These are phyloP conservation scores for Ophion obscuratus DNA, from an alignment of 2,888 invertebrate genomes.

Conservation along the genomic window DNA sequence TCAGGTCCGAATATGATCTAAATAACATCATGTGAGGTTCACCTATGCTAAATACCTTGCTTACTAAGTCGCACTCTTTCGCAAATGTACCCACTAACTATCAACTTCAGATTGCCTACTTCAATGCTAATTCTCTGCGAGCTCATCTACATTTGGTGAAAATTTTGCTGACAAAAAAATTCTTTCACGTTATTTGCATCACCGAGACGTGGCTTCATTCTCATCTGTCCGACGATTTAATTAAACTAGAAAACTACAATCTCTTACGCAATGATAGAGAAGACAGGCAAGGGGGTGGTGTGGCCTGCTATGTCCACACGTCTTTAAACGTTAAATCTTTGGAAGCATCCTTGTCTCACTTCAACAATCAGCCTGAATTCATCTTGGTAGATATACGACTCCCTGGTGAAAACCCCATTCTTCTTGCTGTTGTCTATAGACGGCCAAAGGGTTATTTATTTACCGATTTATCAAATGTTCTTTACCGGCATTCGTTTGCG, in stretches of 20 bases:
- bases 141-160: neutral
- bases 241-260: slow-evolving; percentile 8
- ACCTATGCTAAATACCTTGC: too few relatives aligned
- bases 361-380: neutral
- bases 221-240: neutral
- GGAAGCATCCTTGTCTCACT: neutral
- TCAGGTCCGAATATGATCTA: too few relatives aligned
- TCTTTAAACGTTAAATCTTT: slow-evolving; percentile 33
- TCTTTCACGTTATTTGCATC: slow-evolving; percentile 12
- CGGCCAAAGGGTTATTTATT: neutral
- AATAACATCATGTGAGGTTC: too few relatives aligned
- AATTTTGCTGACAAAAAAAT: neutral
- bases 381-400: neutral
- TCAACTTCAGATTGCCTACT: neutral
- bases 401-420: neutral
- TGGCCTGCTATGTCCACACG: slow-evolving; percentile 42
- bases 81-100: too few relatives aligned
- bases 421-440: neutral
- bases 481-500: neutral
- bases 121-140: neutral
- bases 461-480: neutral
- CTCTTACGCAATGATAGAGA: slow-evolving; percentile 35
- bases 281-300: slow-evolving; percentile 17
- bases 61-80: too few relatives aligned
- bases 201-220: slow-evolving; percentile 21